Conservation (phyloP, 2,888 invertebrate species). For the Silvanus unidentatus region DNA sequence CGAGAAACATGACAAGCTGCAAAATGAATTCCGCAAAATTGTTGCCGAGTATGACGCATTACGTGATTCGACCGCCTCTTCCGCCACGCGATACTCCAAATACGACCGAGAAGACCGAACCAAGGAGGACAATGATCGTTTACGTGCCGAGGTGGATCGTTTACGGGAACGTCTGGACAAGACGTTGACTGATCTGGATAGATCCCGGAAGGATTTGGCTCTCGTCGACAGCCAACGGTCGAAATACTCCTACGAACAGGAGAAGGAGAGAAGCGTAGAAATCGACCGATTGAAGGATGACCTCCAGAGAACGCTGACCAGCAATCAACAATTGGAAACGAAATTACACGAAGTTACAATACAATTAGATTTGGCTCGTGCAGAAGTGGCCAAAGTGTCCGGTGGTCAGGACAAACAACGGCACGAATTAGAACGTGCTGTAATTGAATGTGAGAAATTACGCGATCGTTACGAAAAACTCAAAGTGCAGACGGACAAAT, state of each 20-base stretch:
- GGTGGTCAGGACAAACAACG: constrained; percentile 75
- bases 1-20: constrained; percentile 82
- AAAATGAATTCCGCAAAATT: constrained; percentile 73
- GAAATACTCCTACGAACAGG: constrained; percentile 72
- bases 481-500: constrained; percentile 62
- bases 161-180: constrained; percentile 75
- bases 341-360: constrained; percentile 73
- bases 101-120: constrained; percentile 64
- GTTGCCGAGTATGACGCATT: constrained; percentile 74
- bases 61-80: constrained; percentile 73
- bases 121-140: constrained; percentile 70
- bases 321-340: constrained; percentile 65
- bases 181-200: constrained; percentile 71
- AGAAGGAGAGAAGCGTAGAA: constrained; percentile 57
- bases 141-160: constrained; percentile 76
- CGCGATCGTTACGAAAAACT: constrained; percentile 81
- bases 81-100: constrained; percentile 58
- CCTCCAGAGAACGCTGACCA: constrained; percentile 59
- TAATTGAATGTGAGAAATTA: constrained; percentile 84
- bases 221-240: constrained; percentile 71
- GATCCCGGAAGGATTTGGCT: constrained; percentile 70
- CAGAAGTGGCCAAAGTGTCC: constrained; percentile 69
- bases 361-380: constrained; percentile 73
- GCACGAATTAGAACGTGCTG: constrained; percentile 72
- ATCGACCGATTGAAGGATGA: constrained; percentile 70